phyloP scores from a whole-genome alignment of 2,797 vertebrate species.

The Urosaurus nigricauda region DNA sequence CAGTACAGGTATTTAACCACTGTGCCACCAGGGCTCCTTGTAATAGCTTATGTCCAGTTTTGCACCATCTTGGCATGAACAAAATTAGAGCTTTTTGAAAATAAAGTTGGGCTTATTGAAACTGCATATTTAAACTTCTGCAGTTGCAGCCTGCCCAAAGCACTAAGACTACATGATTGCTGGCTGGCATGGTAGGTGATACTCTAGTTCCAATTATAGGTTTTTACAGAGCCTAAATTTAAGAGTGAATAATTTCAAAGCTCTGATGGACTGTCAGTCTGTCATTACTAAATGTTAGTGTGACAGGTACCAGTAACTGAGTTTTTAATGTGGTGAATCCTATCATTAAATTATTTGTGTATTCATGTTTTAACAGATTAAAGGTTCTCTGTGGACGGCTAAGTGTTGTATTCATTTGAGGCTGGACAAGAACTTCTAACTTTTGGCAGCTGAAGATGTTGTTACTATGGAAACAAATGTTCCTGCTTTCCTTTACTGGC shows the following conservation, averaged over 20 bases:
- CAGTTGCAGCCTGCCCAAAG: not conserved
- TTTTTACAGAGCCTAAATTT: not conserved
- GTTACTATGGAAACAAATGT: conserved; percentile 94
- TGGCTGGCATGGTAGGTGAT: not conserved
- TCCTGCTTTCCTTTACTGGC: conserved; percentile 90
- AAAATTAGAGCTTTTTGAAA: not conserved
- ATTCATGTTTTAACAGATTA: conserved; percentile 77
- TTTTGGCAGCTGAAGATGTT: conserved; percentile 89
- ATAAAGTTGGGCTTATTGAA: not conserved
- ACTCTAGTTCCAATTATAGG: not conserved
- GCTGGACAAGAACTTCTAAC: conserved; percentile 83
- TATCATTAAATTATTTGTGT: conserved; percentile 13
- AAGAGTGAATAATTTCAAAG: not conserved
- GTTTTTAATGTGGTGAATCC: conserved; percentile 23
- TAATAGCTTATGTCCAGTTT: not conserved
- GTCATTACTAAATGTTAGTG: conserved; percentile 37
- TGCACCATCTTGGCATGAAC: not conserved
- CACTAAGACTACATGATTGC: not conserved
- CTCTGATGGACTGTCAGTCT: conserved; percentile 29
- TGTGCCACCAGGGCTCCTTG: too few species aligned
- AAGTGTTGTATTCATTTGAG: conserved; percentile 79
- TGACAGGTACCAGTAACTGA: not conserved
- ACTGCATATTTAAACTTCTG: not conserved
- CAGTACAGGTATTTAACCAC: too few species aligned
- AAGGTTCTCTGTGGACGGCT: conserved; percentile 78